Evolutionary conservation across 2,888 invertebrate genomes (phyloP).

Genomic region (Myopa testacea): DNA sequence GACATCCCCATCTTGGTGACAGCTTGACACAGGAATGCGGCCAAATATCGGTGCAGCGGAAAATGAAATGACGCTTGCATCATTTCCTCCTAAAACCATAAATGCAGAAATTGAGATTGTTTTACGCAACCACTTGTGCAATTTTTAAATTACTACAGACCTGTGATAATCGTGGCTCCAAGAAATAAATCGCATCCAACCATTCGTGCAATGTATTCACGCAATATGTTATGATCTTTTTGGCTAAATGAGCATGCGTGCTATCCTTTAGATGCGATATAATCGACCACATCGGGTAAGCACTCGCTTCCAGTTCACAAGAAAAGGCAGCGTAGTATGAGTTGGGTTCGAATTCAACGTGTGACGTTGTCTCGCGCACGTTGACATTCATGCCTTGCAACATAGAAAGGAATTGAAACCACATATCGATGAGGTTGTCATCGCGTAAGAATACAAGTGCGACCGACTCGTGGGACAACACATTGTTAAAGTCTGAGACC

Average conservation of each 20-base stretch:
- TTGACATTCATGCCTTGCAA: conserved; percentile 99
- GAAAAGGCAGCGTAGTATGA: conserved; percentile 98
- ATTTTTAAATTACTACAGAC: conserved; percentile 44
- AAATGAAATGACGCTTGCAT: conserved; percentile 95
- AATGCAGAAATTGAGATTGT: conserved; percentile 11
- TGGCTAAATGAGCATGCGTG: conserved; percentile 79
- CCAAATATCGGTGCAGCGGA: conserved; percentile 94
- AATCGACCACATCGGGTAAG: conserved; percentile 98
- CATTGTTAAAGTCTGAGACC: conserved; percentile 96
- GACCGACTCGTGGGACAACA: conserved; percentile 91
- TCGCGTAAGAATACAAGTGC: conserved; percentile 91
- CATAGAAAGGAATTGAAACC: conserved; percentile 94
- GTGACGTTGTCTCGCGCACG: conserved; percentile 87
- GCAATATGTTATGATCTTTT: conserved; percentile 82
- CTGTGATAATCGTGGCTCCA: conserved; percentile 72
- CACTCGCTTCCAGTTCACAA: conserved; percentile 95
- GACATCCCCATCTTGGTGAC: conserved; percentile 83
- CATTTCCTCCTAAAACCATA: conserved; percentile 74
- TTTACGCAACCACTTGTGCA: conserved; percentile 1
- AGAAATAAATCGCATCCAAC: conserved; percentile 86
- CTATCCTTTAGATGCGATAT: conserved; percentile 86
- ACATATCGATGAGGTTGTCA: conserved; percentile 90
- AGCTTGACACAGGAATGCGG: conserved; percentile 87
- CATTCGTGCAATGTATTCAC: conserved; percentile 85
- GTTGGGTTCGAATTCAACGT: conserved; percentile 96